Conservation (phyloP, 2,888 invertebrate genomes). For the Diplazon laetatorius region DNA sequence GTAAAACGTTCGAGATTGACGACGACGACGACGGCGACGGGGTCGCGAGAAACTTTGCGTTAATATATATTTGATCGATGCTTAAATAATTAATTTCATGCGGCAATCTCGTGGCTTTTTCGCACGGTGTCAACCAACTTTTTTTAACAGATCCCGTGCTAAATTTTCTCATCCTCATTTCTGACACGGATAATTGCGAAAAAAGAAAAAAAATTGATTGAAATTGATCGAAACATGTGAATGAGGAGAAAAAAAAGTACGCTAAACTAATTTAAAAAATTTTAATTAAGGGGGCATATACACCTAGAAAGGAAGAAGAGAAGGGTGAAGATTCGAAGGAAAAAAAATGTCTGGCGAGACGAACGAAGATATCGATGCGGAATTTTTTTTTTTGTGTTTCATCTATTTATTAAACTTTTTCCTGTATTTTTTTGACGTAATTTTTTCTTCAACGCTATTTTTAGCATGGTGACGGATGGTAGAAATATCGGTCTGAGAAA, state of each 20-base stretch:
- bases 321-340: not conserved
- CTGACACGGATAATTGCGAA: not conserved
- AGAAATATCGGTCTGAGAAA: no score
- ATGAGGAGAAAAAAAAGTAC: not conserved
- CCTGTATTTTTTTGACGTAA: no score
- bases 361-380: no score
- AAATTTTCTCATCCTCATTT: not conserved
- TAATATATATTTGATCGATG: conserved; percentile 25
- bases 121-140: not conserved
- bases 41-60: not conserved
- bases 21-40: not conserved
- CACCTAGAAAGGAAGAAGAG: not conserved
- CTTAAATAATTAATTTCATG: conserved; percentile 50
- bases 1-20: not conserved
- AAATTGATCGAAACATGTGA: not conserved
- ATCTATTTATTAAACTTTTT: no score
- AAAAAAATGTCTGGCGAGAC: no score
- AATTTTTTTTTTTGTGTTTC: no score
- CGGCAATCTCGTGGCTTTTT: not conserved
- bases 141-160: not conserved
- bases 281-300: no score
- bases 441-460: no score
- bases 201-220: not conserved
- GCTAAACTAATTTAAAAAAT: not conserved
- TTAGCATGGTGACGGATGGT: no score